phyloP scores from a whole-genome alignment of 2,797 vertebrate genomes.

The Cheirogaleus major region DNA sequence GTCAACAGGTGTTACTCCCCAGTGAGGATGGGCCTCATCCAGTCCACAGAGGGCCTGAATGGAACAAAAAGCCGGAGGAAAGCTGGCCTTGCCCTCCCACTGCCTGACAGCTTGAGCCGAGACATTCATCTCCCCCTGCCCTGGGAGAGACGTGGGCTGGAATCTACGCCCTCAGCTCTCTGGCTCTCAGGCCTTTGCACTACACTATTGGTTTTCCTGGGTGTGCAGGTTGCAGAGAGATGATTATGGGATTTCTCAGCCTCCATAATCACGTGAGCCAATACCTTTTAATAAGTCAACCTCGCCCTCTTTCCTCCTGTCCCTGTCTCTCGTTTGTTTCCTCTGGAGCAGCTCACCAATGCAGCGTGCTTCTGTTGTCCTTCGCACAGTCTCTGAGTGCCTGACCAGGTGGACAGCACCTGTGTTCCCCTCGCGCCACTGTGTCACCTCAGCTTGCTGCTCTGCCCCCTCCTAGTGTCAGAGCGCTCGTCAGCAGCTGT shows the following conservation, averaged over 20 bases:
- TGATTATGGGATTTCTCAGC: background rate
- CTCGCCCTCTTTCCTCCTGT: background rate
- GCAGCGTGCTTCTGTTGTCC: background rate
- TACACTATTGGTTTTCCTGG: too few relatives aligned
- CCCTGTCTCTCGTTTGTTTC: background rate
- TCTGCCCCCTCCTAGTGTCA: background rate
- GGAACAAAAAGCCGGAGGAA: background rate
- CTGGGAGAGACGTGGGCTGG: background rate
- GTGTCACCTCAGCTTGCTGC: too few relatives aligned
- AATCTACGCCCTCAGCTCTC: background rate
- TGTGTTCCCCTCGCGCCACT: background rate
- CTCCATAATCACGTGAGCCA: background rate
- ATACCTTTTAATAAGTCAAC: background rate
- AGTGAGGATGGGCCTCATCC: too few relatives aligned
- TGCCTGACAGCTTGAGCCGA: too few relatives aligned
- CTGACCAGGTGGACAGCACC: accelerated
- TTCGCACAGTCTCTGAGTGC: background rate
- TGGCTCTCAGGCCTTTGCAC: background rate
- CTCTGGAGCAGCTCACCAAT: background rate
- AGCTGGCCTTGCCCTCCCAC: background rate
- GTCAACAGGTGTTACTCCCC: background rate
- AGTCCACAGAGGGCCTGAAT: background rate
- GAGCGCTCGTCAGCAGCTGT: too few relatives aligned
- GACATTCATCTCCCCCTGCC: background rate
- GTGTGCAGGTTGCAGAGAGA: background rate